phyloP scores from a whole-genome alignment of 2,888 invertebrate species.

The Parnassius smintheus region DNA sequence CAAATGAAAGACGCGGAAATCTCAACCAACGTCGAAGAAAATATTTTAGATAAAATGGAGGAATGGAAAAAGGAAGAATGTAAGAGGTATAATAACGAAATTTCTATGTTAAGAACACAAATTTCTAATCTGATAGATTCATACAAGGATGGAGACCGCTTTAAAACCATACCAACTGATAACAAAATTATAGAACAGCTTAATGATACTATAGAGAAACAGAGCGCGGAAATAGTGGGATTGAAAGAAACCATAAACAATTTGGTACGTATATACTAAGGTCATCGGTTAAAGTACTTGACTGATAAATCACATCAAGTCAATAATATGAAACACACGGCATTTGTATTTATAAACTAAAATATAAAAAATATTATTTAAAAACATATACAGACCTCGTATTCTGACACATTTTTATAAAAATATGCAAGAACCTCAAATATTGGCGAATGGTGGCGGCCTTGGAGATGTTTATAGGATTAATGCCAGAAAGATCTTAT shows the following conservation, averaged over 20 bases:
- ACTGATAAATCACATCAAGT: too few relatives aligned
- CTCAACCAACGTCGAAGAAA: conserved; percentile 53
- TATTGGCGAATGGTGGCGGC: too few relatives aligned
- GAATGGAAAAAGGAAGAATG: conserved; percentile 78
- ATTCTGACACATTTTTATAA: too few relatives aligned
- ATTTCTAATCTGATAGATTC: conserved; percentile 62
- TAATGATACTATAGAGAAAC: conserved; percentile 69
- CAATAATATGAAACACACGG: too few relatives aligned
- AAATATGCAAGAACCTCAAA: too few relatives aligned
- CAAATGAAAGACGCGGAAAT: conserved; percentile 60
- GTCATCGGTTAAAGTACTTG: too few relatives aligned
- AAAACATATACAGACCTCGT: too few relatives aligned
- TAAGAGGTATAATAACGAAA: conserved; percentile 77
- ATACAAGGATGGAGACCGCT: conserved; percentile 53
- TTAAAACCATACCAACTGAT: conserved; percentile 42
- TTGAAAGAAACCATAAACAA: conserved; percentile 72
- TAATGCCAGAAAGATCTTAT: too few relatives aligned
- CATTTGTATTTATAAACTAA: too few relatives aligned
- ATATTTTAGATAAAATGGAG: conserved; percentile 65
- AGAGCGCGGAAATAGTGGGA: conserved; percentile 73
- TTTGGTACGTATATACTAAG: conserved; percentile 46
- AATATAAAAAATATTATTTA: too few relatives aligned
- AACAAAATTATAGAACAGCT: conserved; percentile 59
- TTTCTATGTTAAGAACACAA: conserved; percentile 65
- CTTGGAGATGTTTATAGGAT: too few relatives aligned